These are phyloP conservation scores for Balearica regulorum DNA, from an alignment of 2,797 vertebrate species.

Conservation along the genomic window DNA sequence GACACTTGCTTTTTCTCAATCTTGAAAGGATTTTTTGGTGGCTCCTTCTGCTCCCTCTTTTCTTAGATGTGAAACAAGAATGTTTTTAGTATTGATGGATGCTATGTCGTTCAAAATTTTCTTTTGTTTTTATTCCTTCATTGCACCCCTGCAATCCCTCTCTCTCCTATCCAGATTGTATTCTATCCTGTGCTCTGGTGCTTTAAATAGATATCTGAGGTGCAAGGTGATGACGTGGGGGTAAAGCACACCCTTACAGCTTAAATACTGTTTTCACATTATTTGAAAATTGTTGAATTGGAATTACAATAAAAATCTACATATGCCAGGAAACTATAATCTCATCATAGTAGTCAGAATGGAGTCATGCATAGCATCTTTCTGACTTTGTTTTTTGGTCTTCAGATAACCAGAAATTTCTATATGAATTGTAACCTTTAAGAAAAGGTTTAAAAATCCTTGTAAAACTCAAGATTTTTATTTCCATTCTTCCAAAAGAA, in stretches of 20 bases:
- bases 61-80: background rate
- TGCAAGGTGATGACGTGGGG: background rate
- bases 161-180: background rate
- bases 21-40: background rate
- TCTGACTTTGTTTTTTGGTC: background rate
- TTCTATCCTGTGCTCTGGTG: background rate
- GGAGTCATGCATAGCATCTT: background rate
- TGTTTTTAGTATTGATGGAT: background rate
- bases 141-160: background rate
- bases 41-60: background rate
- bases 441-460: background rate
- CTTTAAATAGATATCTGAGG: background rate
- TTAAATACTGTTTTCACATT: background rate
- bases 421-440: background rate
- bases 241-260: background rate
- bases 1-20: background rate
- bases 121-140: background rate
- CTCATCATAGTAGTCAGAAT: background rate
- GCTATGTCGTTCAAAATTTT: background rate
- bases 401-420: background rate
- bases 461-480: background rate
- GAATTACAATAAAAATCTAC: background rate
- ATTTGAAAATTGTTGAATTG: background rate
- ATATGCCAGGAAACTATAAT: background rate
- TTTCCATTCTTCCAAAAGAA: background rate